A percentile compares a stretch with the other conserved stretches of the same genome.
Evolutionary conservation across 53 echinoderm and acorn worm species (phyloP).

Genomic region (Stichopus horrens): DNA sequence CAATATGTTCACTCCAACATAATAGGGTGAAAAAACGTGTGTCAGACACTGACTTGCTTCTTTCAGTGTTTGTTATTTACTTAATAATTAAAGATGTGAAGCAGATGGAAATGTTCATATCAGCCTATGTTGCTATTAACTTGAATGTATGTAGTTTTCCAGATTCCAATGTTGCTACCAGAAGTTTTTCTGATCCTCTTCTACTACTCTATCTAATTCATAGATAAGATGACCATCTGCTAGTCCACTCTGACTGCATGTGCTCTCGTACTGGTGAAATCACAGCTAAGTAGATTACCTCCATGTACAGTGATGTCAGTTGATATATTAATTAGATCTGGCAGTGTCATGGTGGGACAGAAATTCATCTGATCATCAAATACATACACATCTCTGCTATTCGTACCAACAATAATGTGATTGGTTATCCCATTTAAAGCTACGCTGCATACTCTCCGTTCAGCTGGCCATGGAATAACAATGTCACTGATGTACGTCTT

Average conservation of each 20-base stretch:
- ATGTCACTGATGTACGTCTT: not conserved
- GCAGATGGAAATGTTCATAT: not conserved
- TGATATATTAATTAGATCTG: no score
- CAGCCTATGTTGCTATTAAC: not conserved
- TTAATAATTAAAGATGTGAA: no score
- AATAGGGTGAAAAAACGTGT: no score
- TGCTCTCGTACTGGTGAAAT: not conserved
- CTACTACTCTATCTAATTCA: not conserved
- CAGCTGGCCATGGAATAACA: not conserved
- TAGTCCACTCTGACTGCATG: not conserved
- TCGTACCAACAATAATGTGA: not conserved
- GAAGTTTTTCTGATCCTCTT: not conserved
- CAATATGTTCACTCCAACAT: no score
- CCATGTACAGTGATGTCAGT: no score
- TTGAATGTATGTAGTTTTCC: not conserved
- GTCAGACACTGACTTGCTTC: no score
- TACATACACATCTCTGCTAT: not conserved
- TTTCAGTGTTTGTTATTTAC: no score
- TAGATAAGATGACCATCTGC: not conserved
- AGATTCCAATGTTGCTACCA: not conserved
- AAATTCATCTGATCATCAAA: no score
- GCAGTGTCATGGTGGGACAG: no score
- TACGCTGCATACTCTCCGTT: not conserved
- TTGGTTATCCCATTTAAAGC: not conserved
- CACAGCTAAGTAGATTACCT: not conserved